Evolutionary conservation across 2,797 vertebrate species (phyloP).

Genomic region (Manis javanica): DNA sequence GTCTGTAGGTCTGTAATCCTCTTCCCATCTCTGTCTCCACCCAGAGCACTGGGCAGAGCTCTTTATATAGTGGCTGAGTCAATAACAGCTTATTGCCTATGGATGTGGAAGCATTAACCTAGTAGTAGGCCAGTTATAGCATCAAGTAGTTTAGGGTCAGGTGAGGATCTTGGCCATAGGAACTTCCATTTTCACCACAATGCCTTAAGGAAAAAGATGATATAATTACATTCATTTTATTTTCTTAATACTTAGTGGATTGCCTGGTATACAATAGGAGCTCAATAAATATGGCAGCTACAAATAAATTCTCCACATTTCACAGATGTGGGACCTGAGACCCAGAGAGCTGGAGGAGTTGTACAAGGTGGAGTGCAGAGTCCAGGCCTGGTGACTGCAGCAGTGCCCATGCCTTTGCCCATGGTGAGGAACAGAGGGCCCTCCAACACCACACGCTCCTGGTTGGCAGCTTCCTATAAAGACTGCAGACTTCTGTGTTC

Average conservation of each 20-base stretch:
- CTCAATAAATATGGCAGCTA: not conserved
- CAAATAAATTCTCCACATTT: not conserved
- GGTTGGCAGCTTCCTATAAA: not conserved
- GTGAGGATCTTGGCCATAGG: too few species aligned
- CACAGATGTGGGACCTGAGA: not conserved
- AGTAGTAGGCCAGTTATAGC: too few species aligned
- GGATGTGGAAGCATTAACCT: too few species aligned
- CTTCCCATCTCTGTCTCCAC: too few species aligned
- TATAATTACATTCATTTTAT: not conserved
- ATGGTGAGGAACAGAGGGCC: rapidly evolving
- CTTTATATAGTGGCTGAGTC: too few species aligned
- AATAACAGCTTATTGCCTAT: too few species aligned
- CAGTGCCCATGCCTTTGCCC: not conserved
- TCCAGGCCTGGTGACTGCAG: not conserved
- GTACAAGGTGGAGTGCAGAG: not conserved
- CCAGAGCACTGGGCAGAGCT: too few species aligned
- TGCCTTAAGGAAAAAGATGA: not conserved
- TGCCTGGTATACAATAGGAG: not conserved
- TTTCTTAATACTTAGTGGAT: not conserved
- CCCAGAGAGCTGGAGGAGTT: not conserved
- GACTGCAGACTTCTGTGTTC: not conserved
- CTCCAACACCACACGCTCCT: not conserved
- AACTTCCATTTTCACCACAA: too few species aligned
- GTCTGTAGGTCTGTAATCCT: too few species aligned
- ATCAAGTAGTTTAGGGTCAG: too few species aligned